Conservation (phyloP, 2,797 vertebrate genomes). For the Lepus townsendii region DNA sequence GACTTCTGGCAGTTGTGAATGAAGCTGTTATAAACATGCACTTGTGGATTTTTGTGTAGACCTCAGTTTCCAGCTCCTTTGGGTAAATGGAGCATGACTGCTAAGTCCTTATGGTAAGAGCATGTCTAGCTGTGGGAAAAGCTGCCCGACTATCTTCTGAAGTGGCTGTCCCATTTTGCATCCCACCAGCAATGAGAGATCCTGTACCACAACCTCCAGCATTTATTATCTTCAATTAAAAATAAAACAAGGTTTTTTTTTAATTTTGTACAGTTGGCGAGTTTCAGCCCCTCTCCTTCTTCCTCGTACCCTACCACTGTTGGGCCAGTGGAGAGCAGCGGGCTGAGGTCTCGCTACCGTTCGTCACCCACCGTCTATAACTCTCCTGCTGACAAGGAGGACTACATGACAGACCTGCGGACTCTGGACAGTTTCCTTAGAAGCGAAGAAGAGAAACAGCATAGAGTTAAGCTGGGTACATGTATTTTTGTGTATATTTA, state of each 20-base stretch:
- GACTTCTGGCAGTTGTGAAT: background rate
- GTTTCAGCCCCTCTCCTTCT: slow-evolving; percentile 91
- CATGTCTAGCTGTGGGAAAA: slow-evolving; percentile 23
- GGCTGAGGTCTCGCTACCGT: slow-evolving; percentile 94
- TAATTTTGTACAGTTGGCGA: slow-evolving; percentile 88
- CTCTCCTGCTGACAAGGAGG: slow-evolving; percentile 94
- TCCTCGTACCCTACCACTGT: slow-evolving; percentile 91
- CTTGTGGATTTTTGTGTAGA: background rate
- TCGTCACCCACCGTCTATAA: slow-evolving; percentile 94
- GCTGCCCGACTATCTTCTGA: background rate
- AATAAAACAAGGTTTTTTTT: background rate
- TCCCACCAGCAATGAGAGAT: background rate
- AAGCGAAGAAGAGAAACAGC: slow-evolving; percentile 95
- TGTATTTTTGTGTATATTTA: accelerated
- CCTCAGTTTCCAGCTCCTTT: background rate
- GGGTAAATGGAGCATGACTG: background rate
- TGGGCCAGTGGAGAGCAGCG: slow-evolving; percentile 91
- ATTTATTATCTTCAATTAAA: slow-evolving; percentile 22
- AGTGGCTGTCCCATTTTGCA: background rate
- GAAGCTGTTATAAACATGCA: background rate
- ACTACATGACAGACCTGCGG: slow-evolving; percentile 95
- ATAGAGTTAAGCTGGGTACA: slow-evolving; percentile 94
- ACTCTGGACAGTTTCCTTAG: slow-evolving; percentile 94
- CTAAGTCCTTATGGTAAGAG: background rate
- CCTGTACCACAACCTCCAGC: background rate